These are phyloP conservation scores for Drosophila subquinaria DNA, from an alignment of 2,888 invertebrate genomes.

Conservation along the genomic window DNA sequence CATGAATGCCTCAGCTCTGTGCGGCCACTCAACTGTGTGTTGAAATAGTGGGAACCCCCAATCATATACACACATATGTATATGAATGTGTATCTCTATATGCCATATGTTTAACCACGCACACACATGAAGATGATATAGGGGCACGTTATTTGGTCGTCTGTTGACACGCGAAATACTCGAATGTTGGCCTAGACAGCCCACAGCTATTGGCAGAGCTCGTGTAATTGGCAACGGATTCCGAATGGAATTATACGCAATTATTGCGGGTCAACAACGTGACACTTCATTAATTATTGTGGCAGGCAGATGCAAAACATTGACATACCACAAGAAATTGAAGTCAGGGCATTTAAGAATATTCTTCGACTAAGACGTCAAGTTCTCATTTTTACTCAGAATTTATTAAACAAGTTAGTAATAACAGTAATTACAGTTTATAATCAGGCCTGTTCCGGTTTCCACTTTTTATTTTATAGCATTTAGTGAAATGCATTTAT, in stretches of 20 bases:
- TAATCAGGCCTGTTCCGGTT: too few relatives aligned
- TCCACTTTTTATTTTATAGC: too few relatives aligned
- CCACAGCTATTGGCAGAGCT: conserved; percentile 29
- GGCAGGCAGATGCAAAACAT: background rate
- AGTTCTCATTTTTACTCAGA: background rate
- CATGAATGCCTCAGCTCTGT: conserved; percentile 58
- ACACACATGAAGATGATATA: conserved; percentile 1
- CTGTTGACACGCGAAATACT: conserved; percentile 49
- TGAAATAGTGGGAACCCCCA: conserved; percentile 27
- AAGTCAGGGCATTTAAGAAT: background rate
- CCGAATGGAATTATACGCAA: conserved; percentile 29
- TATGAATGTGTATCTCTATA: conserved; percentile 7
- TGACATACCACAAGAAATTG: background rate
- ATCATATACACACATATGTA: conserved; percentile 5
- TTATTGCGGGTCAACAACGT: conserved; percentile 18
- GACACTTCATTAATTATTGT: conserved; percentile 8
- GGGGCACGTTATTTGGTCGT: conserved; percentile 11
- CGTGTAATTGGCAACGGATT: conserved; percentile 46
- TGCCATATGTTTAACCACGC: conserved; percentile 9
- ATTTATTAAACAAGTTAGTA: too few relatives aligned
- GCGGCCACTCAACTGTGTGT: conserved; percentile 34
- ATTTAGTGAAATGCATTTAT: too few relatives aligned
- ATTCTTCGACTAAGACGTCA: background rate
- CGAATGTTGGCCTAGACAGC: conserved; percentile 36
- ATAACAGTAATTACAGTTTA: too few relatives aligned